Base-by-base conservation (phyloP, 2,888 invertebrate species). In the Strigamia crassipes region DNA sequence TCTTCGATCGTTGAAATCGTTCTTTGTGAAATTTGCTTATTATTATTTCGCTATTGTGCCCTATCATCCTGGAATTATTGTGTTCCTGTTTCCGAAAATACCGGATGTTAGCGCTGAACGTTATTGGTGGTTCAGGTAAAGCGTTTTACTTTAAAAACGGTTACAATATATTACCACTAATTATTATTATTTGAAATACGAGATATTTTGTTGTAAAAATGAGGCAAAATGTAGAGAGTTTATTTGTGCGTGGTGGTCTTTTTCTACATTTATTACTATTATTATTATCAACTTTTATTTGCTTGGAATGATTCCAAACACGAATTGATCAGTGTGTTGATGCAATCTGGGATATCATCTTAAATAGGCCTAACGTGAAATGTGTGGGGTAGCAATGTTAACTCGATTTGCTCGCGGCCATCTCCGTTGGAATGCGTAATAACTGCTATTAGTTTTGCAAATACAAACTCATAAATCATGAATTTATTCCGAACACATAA, bases 401-500 rank as follows among this genome's bases (percentile, higher is more conserved):
- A 61, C 61, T 61, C 10, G 61, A 61, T 15, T 61, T 61, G 61
- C 61, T 61, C 18, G 61, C 61, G 61, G 61, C 21, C 61, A 15
- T 61, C 61, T 18, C 9, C 4, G 61, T 18, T 61, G 61, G 61
- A 61, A 61, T 61, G 61, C 61, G 61, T 61, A 61, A 61, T 61
- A 61, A 15, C 61, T 61, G 61, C 61, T 61, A 61, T 61, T 61
- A 61, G 61, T 61, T 61, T 61, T 61, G 18, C 61, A 61, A 61
- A 61, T 61, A 61, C 61, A 61, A 61, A 61, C 61, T 61, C 61
- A 61, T 61, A 61, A 61, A 61, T 61, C 61, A 61, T 21, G 61
- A 61, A 61, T 61, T 61, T 61, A 61, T 61, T 61, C 61, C 61
- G 61, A 61, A n/a, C 61, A 61, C 61, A 61, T 61, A 61, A 61